These are phyloP conservation scores for Lateolabrax maculatus DNA, from an alignment of 2,797 vertebrate species.

Conservation along the genomic window DNA sequence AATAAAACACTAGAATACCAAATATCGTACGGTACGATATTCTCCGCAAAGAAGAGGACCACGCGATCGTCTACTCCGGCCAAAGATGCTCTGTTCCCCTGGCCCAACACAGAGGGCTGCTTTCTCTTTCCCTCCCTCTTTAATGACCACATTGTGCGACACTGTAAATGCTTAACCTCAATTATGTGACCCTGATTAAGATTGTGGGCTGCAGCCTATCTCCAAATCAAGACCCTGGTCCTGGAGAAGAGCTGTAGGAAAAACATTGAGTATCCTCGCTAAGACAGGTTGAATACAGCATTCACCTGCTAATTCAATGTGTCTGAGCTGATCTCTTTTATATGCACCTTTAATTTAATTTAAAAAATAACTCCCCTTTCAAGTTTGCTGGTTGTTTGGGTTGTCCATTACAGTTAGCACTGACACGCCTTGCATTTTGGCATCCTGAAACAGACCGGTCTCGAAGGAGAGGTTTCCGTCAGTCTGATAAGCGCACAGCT, in stretches of 20 bases:
- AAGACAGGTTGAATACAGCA: background rate
- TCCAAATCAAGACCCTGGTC: conserved; percentile 7
- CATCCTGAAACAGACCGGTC: conserved; percentile 24
- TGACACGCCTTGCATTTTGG: conserved; percentile 17
- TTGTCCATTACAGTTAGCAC: conserved; percentile 25
- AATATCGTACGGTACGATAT: too few relatives aligned
- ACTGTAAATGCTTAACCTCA: conserved; percentile 8
- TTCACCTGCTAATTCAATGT: conserved; percentile 16
- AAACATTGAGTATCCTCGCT: background rate
- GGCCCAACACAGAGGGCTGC: background rate
- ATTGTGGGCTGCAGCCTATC: background rate
- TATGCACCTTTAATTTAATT: conserved; percentile 36
- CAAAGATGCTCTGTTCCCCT: background rate
- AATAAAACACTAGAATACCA: background rate
- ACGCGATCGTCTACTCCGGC: background rate
- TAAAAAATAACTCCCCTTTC: conserved; percentile 23
- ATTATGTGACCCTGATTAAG: background rate
- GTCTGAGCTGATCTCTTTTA: conserved; percentile 36
- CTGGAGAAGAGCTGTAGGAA: conserved; percentile 7
- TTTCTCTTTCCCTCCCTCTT: background rate
- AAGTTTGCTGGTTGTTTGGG: conserved; percentile 44
- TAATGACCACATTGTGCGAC: background rate
- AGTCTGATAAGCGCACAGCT: conserved; percentile 2
- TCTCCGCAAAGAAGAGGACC: background rate
- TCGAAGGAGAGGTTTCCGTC: conserved; percentile 21